Percentiles rank a stretch among this genome's conserved stretches.
Evolutionary conservation across 1,140 invertebrate species (phyloP).

Genomic region (Sipha flava): DNA sequence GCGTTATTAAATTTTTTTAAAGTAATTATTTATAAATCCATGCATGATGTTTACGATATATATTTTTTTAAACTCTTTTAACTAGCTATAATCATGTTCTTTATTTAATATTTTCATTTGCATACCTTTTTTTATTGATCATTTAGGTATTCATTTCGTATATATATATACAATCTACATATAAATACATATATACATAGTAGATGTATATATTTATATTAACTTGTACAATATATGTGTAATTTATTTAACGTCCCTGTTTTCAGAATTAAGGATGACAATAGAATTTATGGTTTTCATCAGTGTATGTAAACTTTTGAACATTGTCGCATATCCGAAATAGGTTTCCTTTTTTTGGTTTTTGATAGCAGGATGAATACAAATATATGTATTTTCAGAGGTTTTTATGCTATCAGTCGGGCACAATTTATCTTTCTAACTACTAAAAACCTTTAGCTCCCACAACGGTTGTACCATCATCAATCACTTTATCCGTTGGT

Average conservation of each 20-base stretch:
- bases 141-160: background rate
- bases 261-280: background rate
- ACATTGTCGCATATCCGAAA: conserved; percentile 5
- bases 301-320: conserved; percentile 20
- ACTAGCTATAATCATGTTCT: background rate
- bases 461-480: conserved; percentile 3
- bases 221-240: too few species aligned
- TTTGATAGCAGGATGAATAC: background rate
- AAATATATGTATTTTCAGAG: conserved; percentile 22
- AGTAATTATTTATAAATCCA: background rate
- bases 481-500: conserved; percentile 22
- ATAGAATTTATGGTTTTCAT: conserved; percentile 21
- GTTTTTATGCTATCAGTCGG: conserved; percentile 21
- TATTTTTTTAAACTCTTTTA: background rate
- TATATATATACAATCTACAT: background rate
- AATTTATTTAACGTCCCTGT: background rate
- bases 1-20: too few species aligned
- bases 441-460: conserved; percentile 15
- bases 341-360: background rate
- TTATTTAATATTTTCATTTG: background rate
- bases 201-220: too few species aligned
- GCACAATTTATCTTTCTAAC: conserved; percentile 19
- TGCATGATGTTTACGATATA: background rate
- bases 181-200: background rate
- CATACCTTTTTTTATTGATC: background rate